A percentile compares a stretch with the other conserved stretches of the same genome.
Conservation (phyloP, 2,888 invertebrate genomes). For the Dimorphilus gyrociliatus region DNA sequence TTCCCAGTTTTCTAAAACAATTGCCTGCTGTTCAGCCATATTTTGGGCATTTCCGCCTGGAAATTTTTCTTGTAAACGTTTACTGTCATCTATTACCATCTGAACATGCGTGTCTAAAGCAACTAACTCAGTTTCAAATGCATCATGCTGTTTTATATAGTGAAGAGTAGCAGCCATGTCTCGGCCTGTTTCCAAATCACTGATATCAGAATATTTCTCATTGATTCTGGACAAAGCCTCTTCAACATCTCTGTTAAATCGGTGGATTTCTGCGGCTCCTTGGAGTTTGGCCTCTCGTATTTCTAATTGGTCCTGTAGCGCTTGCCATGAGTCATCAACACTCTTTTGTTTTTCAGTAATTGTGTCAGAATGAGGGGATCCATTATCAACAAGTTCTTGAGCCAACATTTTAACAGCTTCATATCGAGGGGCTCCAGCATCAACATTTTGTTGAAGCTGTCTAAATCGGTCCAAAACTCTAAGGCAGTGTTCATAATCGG, state of each 20-base stretch:
- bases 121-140: conserved; percentile 77
- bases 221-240: conserved; percentile 75
- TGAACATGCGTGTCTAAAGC: conserved; percentile 74
- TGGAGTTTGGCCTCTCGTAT: conserved; percentile 68
- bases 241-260: conserved; percentile 86
- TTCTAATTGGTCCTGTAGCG: conserved; percentile 66
- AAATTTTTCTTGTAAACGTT: conserved; percentile 62
- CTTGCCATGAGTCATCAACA: conserved; percentile 55
- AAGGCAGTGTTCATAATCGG: conserved; percentile 77
- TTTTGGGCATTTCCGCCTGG: conserved; percentile 79
- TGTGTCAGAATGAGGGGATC: conserved; percentile 63
- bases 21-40: conserved; percentile 60
- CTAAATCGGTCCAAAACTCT: background rate
- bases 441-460: conserved; percentile 51
- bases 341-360: conserved; percentile 64
- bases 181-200: conserved; percentile 55
- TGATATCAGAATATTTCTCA: conserved; percentile 70
- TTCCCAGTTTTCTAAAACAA: conserved; percentile 72
- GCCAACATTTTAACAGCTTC: conserved; percentile 46
- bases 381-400: conserved; percentile 44
- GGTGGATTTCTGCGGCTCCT: conserved; percentile 89
- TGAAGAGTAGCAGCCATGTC: conserved; percentile 72
- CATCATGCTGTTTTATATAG: conserved; percentile 68
- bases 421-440: conserved; percentile 70
- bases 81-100: conserved; percentile 79